Evolutionary conservation across 2,888 invertebrate genomes (phyloP).

Genomic region (Troides oblongomaculatus): DNA sequence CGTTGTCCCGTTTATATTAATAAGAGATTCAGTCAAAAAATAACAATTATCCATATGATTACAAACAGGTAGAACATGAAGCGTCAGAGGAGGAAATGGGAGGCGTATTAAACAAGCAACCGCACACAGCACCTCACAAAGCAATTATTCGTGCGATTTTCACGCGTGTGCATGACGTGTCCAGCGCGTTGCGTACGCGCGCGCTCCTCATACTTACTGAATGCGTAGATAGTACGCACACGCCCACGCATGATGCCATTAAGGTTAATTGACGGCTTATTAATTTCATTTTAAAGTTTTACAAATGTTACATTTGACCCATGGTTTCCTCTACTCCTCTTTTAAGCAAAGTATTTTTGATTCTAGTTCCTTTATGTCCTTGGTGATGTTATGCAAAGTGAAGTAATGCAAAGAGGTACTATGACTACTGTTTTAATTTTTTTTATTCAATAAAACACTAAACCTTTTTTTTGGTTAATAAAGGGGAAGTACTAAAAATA

Average conservation of each 20-base stretch:
- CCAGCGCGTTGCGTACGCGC: conserved; percentile 81
- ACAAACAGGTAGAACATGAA: conserved; percentile 26
- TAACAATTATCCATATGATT: not conserved
- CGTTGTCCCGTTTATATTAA: not conserved
- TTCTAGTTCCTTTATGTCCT: too few relatives aligned
- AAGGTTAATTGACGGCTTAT: conserved; percentile 35
- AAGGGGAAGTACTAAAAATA: too few relatives aligned
- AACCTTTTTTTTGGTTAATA: too few relatives aligned
- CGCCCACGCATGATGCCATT: conserved; percentile 48
- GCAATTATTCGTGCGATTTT: conserved; percentile 73
- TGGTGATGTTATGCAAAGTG: too few relatives aligned
- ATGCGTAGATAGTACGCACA: conserved; percentile 56
- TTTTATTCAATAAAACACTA: too few relatives aligned
- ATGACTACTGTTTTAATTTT: too few relatives aligned
- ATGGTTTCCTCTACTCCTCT: too few relatives aligned
- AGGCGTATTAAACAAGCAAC: conserved; percentile 45
- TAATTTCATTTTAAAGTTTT: not conserved
- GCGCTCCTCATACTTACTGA: conserved; percentile 81
- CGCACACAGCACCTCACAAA: conserved; percentile 53
- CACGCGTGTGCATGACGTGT: conserved; percentile 77
- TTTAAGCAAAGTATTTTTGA: too few relatives aligned
- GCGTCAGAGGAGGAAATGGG: conserved; percentile 49
- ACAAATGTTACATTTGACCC: not conserved
- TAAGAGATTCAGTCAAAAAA: not conserved
- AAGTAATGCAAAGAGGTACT: too few relatives aligned